Evolutionary conservation across 2,888 invertebrate species (phyloP).

Genomic region (Leptopilina myrica): DNA sequence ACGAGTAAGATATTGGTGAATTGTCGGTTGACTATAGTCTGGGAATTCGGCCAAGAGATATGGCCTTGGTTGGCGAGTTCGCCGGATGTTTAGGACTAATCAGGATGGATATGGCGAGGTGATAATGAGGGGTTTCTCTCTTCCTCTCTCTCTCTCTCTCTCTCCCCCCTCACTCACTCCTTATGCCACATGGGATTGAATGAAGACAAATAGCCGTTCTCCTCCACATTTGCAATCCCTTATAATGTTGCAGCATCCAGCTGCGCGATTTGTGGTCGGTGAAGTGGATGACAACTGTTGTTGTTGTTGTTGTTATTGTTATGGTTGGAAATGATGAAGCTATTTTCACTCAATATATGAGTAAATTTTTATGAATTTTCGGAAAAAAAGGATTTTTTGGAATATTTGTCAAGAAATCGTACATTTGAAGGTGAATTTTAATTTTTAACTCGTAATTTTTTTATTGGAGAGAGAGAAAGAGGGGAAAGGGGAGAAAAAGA

Average conservation of each 20-base stretch:
- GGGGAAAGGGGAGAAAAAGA: no score
- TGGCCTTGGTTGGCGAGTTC: slow-evolving; percentile 59
- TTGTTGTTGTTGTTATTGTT: no score
- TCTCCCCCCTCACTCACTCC: neutral
- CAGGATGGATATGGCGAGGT: slow-evolving; percentile 69
- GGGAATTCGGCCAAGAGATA: slow-evolving; percentile 44
- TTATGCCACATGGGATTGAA: slow-evolving; percentile 62
- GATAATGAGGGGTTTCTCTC: slow-evolving; percentile 60
- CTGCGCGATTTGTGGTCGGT: slow-evolving; percentile 28
- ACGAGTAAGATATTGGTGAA: neutral
- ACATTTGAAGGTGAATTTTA: no score
- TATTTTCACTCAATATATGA: neutral
- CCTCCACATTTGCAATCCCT: slow-evolving; percentile 54
- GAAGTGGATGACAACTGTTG: slow-evolving; percentile 27
- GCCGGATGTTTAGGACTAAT: slow-evolving; percentile 65
- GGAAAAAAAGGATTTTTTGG: no score
- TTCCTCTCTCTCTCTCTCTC: neutral
- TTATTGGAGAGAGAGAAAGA: no score
- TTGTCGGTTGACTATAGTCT: neutral
- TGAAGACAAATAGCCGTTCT: slow-evolving; percentile 68
- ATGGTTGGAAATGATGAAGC: slow-evolving; percentile 1
- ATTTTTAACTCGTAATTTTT: no score
- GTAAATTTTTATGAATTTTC: no score
- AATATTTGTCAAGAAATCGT: no score
- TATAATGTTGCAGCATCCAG: slow-evolving; percentile 44